Base-by-base conservation (phyloP, 2,113 vertebrate genomes). In the Nothobranchius furzeri region DNA sequence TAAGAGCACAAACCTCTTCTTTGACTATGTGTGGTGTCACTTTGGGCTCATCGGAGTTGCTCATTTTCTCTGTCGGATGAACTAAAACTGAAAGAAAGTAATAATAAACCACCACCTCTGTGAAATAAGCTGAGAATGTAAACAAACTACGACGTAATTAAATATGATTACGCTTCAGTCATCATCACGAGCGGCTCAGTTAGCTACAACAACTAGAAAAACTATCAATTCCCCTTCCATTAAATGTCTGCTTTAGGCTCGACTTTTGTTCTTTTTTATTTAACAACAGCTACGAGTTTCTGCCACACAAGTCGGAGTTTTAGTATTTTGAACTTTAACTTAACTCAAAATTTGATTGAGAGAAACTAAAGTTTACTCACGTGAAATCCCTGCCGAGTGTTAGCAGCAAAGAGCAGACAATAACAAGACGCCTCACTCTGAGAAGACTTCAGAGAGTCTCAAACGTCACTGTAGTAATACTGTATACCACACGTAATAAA, bases 1-100 rank as follows among this genome's bases (percentile, higher is more conserved):
- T 3, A 11, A 42, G 10, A 3, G 4, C 9, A 63, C 73, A 45
- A 58, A 76, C 74, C 74, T 93, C 93, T 25, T 93, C 92, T 37
- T 89, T 89, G 13, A 89, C 64, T 59, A 91, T 48, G 56, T 90
- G 85, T 17, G 93, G 78, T 14, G 64, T 50, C 17, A 24, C 65
- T 75, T 87, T 86, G 25, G 70, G 47, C 0, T 85, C 64, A 53
- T 76, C 78, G 0, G 55, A 46, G 70, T 79, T 82, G 69, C 76
- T 93, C 92, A 93, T 93, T 54, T 78, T 90, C 15, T 36, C 3
- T 24, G 52, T 51, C 8, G 37, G 42, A 37, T 3, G 8, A 17
- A 46, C 57, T 64, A 36, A 25, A 85, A 58, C 49, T 10, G 14
- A 1, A 60, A 14, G 24, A 54, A 59, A 24, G 37, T 6, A 8